Conservation (phyloP, 2,797 vertebrate genomes). For the Cichlasoma orientale region DNA sequence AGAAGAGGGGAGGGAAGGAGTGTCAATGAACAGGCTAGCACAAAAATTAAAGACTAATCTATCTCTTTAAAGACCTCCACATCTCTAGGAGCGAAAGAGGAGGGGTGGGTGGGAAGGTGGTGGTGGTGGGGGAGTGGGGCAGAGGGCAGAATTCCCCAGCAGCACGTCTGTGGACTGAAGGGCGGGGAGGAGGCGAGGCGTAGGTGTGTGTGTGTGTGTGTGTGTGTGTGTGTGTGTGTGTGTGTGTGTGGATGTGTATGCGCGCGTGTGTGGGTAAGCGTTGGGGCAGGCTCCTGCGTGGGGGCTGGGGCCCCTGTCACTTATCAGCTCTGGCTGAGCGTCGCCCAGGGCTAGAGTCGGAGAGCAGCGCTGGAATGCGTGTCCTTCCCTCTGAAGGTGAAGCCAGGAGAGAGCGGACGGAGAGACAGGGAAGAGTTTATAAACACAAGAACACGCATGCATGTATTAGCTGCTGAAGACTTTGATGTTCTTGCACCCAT, state of each 20-base stretch:
- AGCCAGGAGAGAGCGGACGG: slow-evolving; percentile 68
- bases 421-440: slow-evolving; percentile 45
- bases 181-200: slow-evolving; percentile 50
- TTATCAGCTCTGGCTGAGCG: slow-evolving; percentile 86
- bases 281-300: slow-evolving; percentile 47
- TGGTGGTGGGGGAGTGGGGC: slow-evolving; percentile 53
- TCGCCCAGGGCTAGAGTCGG: slow-evolving; percentile 84
- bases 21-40: slow-evolving; percentile 66
- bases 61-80: slow-evolving; percentile 81
- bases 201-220: slow-evolving; percentile 41
- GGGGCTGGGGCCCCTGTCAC: slow-evolving; percentile 83
- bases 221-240: slow-evolving; percentile 35
- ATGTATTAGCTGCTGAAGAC: slow-evolving; percentile 45
- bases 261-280: slow-evolving; percentile 2
- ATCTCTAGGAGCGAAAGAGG: slow-evolving; percentile 39
- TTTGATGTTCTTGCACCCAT: slow-evolving; percentile 28
- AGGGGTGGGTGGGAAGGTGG: not conserved
- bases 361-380: slow-evolving; percentile 83
- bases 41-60: slow-evolving; percentile 78
- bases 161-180: slow-evolving; percentile 79
- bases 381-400: slow-evolving; percentile 87
- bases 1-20: slow-evolving; percentile 43
- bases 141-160: slow-evolving; percentile 85
- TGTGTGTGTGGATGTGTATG: slow-evolving; percentile 15
- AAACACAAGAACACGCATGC: slow-evolving; percentile 45